Evolutionary conservation across 2,888 invertebrate species (phyloP), one percentile per base, ranked within the genome.

Genomic region (Pyrocoelia pectoralis): DNA sequence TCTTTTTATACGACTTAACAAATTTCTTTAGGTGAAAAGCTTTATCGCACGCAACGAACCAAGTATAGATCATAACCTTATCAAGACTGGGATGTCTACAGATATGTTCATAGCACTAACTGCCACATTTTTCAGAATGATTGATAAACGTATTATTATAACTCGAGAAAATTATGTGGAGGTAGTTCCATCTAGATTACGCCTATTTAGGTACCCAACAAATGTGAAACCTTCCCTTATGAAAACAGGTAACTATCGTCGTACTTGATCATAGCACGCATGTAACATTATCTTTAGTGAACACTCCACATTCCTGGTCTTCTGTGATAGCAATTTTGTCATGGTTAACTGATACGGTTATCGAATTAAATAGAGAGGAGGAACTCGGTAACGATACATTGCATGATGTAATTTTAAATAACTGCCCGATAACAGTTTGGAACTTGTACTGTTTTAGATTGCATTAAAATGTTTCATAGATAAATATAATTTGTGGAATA

Each of bases 221-320:
- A 19, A 10, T 29, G 38, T 66, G 4, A 66, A 66, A 9, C 56
- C 60, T 5, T 66, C 66, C 0, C 24, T 66, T 13, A 63, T 66
- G 66, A 66, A 66, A 63, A 49, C 63, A 28, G 66, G 65, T 61
- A 50, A 28, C 14, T 24, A n/a, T n/a, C n/a, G n/a, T n/a, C n/a
- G n/a, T 6, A 24, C 4, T 24, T 24, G 4, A 5, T 24, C 6
- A 5, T 24, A 24, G 6, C 24, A 24, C 24, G 24, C 4, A 24
- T 24, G 24, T 6, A 24, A 5, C 6, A 6, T 5, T 19, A 48
- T 1, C 29, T 59, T 12, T 29, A 66, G 66, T 58, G 1, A 66
- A 66, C 24, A 57, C 57, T 0, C 62, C 63, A 5, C 63, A 66
- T 19, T 60, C 62, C 5, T 66, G 66, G 66, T 41, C 66, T 19